phyloP scores from a whole-genome alignment of 30 jellyfish, hydroid and myxozoan species.

The Aurelia aurita region DNA sequence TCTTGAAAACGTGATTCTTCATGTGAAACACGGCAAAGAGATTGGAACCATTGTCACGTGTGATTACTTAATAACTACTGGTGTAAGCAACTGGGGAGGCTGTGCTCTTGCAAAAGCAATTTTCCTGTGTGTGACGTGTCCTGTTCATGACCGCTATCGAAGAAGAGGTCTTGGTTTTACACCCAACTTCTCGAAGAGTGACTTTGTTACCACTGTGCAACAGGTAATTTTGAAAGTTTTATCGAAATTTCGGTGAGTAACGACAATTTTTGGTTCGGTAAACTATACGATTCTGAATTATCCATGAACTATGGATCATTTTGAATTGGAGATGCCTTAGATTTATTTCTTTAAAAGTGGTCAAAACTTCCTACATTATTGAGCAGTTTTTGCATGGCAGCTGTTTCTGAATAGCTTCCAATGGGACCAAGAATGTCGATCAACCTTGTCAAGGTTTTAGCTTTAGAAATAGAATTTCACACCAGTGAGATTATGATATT shows the following conservation, averaged over 20 bases:
- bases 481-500: too few species aligned
- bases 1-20: conserved; percentile 44
- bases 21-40: conserved; percentile 71
- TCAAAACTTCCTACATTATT: too few species aligned
- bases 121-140: conserved; percentile 60
- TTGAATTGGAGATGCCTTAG: too few species aligned
- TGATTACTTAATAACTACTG: conserved; percentile 80
- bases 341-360: too few species aligned
- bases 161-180: conserved; percentile 81
- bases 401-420: too few species aligned
- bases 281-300: neutral
- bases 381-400: too few species aligned
- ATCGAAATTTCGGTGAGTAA: too few species aligned
- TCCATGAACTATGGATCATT: neutral
- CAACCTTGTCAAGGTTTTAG: too few species aligned
- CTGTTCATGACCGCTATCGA: conserved; percentile 87
- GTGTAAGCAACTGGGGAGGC: conserved; percentile 99
- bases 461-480: too few species aligned
- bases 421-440: too few species aligned
- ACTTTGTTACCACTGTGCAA: conserved; percentile 52
- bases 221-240: conserved; percentile 41
- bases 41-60: conserved; percentile 66
- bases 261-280: neutral
- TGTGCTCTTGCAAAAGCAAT: conserved; percentile 87
- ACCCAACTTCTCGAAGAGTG: conserved; percentile 13